Evolutionary conservation across 2,113 vertebrate genomes (phyloP), one percentile per base, ranked within the genome.

Genomic region (Calyptommatus sinebrachiatus): DNA sequence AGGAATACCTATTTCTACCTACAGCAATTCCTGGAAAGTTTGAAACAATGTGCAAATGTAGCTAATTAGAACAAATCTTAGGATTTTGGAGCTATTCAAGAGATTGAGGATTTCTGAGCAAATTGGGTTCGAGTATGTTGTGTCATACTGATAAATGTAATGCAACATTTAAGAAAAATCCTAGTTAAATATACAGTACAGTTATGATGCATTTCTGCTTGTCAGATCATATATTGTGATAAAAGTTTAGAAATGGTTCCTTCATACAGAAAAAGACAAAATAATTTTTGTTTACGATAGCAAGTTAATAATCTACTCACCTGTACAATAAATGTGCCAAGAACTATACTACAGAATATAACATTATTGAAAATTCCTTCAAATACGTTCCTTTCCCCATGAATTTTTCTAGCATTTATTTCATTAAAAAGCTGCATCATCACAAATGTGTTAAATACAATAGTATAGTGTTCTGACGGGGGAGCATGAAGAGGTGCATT

Each of bases 351-450:
- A 90, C 98, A 99, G 96, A 99, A 99, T 94, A 99, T 99, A 31
- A 92, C 88, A 77, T 99, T 99, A 94, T 99, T 99, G 93, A 99
- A 99, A 94, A 99, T 98, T 85, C 98, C 98, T 76, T 99, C 97
- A 84, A 99, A 99, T 79, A 99, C 98, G 24, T 99, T 99, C 87
- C 98, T 96, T 93, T 99, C 98, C 6, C 98, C 98, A 4, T 99
- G 98, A 92, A 99, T 99, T 94, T 99, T 99, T 62, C 98, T 95
- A 60, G 98, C 98, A 65, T 99, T 99, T 86, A 99, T 98, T 92
- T 99, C 98, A 70, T 99, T 99, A 91, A 99, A 99, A 65, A 99
- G 97, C 93, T 99, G 98, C 98, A 99, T 99, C 95, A 99, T 90
- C 82, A 99, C 98, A 88, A 99, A 99, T 0, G 98, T 99, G 80